Evolutionary conservation across 2,797 vertebrate genomes (phyloP).

Genomic region (Sciurus vulgaris): DNA sequence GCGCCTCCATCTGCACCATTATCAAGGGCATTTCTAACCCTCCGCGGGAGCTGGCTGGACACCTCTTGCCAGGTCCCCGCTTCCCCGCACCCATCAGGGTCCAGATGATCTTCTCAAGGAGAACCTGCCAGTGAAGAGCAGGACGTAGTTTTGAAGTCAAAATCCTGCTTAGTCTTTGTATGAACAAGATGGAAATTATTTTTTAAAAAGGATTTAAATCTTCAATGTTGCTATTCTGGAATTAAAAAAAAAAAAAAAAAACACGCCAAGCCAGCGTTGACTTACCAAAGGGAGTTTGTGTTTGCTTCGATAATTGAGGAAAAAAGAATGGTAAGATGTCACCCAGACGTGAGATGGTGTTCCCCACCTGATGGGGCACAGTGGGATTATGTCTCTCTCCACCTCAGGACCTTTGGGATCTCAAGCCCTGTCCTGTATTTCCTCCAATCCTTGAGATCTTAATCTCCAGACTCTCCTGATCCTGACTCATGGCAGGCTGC

Average conservation of each 20-base stretch:
- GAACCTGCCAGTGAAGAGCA: neutral
- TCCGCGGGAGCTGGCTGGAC: neutral
- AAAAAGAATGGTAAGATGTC: neutral
- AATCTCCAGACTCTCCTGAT: too few species aligned
- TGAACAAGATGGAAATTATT: neutral
- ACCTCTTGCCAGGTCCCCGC: rapidly evolving
- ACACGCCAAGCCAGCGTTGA: neutral
- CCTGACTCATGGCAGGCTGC: neutral
- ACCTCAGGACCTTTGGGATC: too few species aligned
- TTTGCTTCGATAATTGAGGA: neutral
- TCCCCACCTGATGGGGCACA: too few species aligned
- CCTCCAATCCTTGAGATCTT: neutral
- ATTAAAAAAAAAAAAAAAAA: neutral
- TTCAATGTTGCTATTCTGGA: neutral
- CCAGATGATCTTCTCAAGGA: neutral
- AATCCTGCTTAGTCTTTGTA: neutral
- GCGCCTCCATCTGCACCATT: too few species aligned
- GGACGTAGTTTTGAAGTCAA: neutral
- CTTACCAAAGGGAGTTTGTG: neutral
- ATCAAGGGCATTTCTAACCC: neutral
- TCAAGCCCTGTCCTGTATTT: neutral
- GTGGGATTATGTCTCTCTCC: too few species aligned
- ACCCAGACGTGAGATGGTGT: neutral
- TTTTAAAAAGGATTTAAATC: neutral
- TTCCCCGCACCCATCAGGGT: neutral